These are phyloP conservation scores for Lacerta agilis DNA, from an alignment of 2,797 vertebrate species.

Conservation along the genomic window DNA sequence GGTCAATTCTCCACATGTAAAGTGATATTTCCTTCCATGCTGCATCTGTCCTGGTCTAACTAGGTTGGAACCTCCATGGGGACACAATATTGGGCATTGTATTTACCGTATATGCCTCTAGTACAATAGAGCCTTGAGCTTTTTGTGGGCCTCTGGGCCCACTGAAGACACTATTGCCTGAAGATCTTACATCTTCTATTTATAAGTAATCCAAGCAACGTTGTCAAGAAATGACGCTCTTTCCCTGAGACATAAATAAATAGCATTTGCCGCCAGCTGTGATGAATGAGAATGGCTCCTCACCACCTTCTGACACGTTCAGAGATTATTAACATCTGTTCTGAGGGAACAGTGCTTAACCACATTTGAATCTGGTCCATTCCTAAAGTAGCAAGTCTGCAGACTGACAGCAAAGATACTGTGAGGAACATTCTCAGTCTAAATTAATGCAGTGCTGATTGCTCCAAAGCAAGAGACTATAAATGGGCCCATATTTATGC, in stretches of 20 bases:
- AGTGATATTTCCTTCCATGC: constrained; percentile 12
- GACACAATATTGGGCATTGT: background rate
- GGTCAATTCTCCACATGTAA: constrained; percentile 31
- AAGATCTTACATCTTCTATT: background rate
- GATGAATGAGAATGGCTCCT: constrained; percentile 14
- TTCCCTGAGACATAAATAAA: constrained; percentile 4
- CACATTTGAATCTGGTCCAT: constrained; percentile 24
- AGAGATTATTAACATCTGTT: constrained; percentile 17
- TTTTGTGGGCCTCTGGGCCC: constrained; percentile 22
- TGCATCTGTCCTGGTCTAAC: constrained; percentile 24
- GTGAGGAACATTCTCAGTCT: background rate
- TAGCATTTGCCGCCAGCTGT: background rate
- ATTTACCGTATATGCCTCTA: background rate
- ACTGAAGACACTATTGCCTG: constrained; percentile 6
- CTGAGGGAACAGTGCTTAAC: constrained; percentile 28
- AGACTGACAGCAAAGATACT: constrained; percentile 14
- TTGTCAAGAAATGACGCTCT: constrained; percentile 18
- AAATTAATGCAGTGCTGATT: constrained; percentile 32
- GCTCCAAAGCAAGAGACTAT: constrained; percentile 11
- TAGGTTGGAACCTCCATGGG: background rate
- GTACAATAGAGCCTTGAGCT: background rate
- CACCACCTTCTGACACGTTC: background rate
- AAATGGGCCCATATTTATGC: constrained; percentile 16
- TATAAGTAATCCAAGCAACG: constrained; percentile 8
- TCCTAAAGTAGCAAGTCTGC: constrained; percentile 9